Evolutionary conservation across 1,140 invertebrate genomes (phyloP), one percentile per base, ranked within the genome.

Genomic region (Chrysomallon squamiferum): DNA sequence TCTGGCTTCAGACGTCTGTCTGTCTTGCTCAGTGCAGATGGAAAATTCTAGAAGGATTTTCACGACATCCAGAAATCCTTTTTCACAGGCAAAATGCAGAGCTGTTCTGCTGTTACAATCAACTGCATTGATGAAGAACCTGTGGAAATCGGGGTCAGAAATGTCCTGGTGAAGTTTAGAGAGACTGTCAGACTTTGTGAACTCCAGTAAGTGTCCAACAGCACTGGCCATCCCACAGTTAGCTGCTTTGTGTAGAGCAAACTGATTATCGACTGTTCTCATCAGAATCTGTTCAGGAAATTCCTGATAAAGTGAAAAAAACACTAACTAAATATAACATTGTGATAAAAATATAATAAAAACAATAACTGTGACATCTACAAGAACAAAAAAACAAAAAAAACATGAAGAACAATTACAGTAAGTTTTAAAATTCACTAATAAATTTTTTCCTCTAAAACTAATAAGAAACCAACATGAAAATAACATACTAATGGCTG

Each of bases 221-320:
- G 78, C 63, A n/a, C 77, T 76, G 18, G 90, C 85, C 84, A 97
- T 94, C 3, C 93, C 93, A 80, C 94, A 94, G 64, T 95, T 94
- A 68, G 92, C 93, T 38, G 94, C 94, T 6, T 94, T 95, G 86
- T 98, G 96, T 29, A 98, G 88, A 0, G 96, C 95, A 50, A 97
- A 85, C 92, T 95, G 95, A 75, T 91, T 90, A 81, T 98, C 95
- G 1, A 97, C 93, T 0, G 95, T 98, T 47, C 90, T 88, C 76
- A 91, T 89, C 86, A 90, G 86, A 7, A 89, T 85, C 41, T 91
- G 78, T 59, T 88, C 84, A 25, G 90, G 90, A 79, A 89, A 91
- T 81, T 87, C 88, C 89, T 90, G 74, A 33, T 85, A 83, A 69
- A 56, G 58, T 18, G 50, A 62, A 59, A 63, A 35, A 65, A 27